These are phyloP conservation scores for Nymphalis c-album DNA, from an alignment of 2,888 invertebrate genomes.

Conservation along the genomic window DNA sequence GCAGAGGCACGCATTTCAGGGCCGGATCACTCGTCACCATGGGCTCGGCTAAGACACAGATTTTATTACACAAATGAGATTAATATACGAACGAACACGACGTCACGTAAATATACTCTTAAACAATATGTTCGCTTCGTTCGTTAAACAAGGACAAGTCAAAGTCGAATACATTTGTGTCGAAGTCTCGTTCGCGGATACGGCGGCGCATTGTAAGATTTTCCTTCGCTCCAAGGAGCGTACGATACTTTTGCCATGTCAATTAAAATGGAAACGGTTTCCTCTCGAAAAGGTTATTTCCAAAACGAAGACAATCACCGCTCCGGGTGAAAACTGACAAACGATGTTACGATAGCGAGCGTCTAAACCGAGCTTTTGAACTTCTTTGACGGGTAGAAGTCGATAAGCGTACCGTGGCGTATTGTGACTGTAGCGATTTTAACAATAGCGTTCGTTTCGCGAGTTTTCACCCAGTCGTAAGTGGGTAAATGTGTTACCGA, in stretches of 20 bases:
- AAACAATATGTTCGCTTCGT: constrained; percentile 38
- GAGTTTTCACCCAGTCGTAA: constrained; percentile 77
- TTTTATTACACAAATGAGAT: constrained; percentile 82
- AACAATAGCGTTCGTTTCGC: constrained; percentile 74
- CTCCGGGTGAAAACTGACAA: constrained; percentile 74
- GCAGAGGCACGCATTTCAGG: constrained; percentile 83
- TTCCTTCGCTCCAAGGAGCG: constrained; percentile 32
- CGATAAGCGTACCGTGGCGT: constrained; percentile 68
- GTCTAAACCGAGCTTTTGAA: constrained; percentile 77
- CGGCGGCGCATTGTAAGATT: constrained; percentile 40
- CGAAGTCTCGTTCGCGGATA: constrained; percentile 35
- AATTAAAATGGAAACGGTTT: constrained; percentile 63
- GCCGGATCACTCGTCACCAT: constrained; percentile 78
- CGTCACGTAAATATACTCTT: constrained; percentile 47
- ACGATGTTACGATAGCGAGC: constrained; percentile 66
- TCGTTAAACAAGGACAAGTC: constrained; percentile 42
- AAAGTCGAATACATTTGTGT: constrained; percentile 45
- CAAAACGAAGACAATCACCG: constrained; percentile 65
- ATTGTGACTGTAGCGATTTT: constrained; percentile 56
- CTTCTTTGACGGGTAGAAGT: constrained; percentile 73
- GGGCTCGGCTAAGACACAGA: constrained; percentile 76
- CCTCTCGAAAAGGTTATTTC: constrained; percentile 73
- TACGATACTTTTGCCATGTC: constrained; percentile 50
- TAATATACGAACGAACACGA: constrained; percentile 67
- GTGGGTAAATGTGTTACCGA: constrained; percentile 80